phyloP scores from a whole-genome alignment of 2,888 invertebrate species.

The Plagodis pulveraria region DNA sequence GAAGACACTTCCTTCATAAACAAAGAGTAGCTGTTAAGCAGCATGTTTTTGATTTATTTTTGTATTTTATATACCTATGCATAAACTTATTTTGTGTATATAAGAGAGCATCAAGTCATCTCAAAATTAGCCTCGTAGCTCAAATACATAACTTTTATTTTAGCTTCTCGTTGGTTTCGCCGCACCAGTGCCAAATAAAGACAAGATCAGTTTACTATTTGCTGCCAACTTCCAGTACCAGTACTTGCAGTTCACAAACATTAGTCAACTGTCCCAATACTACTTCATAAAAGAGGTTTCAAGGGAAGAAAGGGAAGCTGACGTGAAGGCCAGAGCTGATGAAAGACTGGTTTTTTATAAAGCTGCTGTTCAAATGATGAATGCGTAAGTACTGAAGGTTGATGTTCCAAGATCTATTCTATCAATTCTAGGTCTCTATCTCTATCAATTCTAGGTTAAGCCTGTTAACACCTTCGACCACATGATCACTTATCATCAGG shows the following conservation, averaged over 20 bases:
- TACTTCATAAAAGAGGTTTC: slow-evolving; percentile 72
- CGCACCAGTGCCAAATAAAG: slow-evolving; percentile 82
- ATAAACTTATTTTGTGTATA: too few species aligned
- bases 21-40: too few species aligned
- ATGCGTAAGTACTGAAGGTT: slow-evolving; percentile 13
- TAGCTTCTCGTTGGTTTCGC: slow-evolving; percentile 86
- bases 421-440: too few species aligned
- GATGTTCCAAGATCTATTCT: neutral
- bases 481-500: too few species aligned
- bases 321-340: slow-evolving; percentile 52
- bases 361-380: slow-evolving; percentile 25
- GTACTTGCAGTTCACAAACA: slow-evolving; percentile 82
- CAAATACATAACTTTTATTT: slow-evolving; percentile 1
- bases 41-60: too few species aligned
- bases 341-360: slow-evolving; percentile 69
- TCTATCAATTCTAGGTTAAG: too few species aligned
- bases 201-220: slow-evolving; percentile 80
- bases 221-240: slow-evolving; percentile 88
- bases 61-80: too few species aligned
- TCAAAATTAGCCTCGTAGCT: too few species aligned
- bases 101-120: neutral
- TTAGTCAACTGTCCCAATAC: slow-evolving; percentile 75
- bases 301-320: slow-evolving; percentile 63
- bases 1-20: too few species aligned
- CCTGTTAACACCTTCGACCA: too few species aligned